A percentile compares a stretch with the other conserved stretches of the same genome.
phyloP scores from a whole-genome alignment of 2,113 vertebrate genomes.

The Sciurus niger region DNA sequence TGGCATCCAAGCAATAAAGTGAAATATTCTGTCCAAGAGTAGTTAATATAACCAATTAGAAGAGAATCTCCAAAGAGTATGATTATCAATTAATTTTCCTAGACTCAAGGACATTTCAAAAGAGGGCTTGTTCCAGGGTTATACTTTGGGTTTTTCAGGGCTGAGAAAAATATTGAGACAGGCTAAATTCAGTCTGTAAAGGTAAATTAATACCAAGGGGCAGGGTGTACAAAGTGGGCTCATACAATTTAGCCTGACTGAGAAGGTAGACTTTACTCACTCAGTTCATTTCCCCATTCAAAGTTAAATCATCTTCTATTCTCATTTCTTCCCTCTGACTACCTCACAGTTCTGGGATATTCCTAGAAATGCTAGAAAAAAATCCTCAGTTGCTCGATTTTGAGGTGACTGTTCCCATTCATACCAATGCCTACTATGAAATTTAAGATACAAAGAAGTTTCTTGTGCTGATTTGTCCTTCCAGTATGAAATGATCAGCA shows the following conservation, averaged over 20 bases:
- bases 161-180: not conserved
- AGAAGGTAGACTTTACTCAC: not conserved
- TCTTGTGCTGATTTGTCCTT: not conserved
- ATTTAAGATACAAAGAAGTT: constrained; percentile 1
- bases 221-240: not conserved
- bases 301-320: constrained; percentile 32
- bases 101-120: constrained; percentile 52
- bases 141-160: constrained; percentile 25
- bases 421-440: not conserved
- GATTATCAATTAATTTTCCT: not conserved
- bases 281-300: not conserved
- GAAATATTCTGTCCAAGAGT: not conserved
- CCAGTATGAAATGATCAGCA: constrained; percentile 22
- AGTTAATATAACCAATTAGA: constrained; percentile 22
- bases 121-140: not conserved
- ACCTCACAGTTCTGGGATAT: not conserved
- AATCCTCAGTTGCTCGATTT: not conserved
- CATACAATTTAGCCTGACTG: not conserved
- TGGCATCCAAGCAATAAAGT: constrained; percentile 23
- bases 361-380: constrained; percentile 27
- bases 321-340: not conserved
- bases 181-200: not conserved
- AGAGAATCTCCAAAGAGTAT: not conserved
- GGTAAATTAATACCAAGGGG: not conserved
- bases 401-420: not conserved